Conservation (phyloP, 2,888 invertebrate genomes). For the Atherix ibis region DNA sequence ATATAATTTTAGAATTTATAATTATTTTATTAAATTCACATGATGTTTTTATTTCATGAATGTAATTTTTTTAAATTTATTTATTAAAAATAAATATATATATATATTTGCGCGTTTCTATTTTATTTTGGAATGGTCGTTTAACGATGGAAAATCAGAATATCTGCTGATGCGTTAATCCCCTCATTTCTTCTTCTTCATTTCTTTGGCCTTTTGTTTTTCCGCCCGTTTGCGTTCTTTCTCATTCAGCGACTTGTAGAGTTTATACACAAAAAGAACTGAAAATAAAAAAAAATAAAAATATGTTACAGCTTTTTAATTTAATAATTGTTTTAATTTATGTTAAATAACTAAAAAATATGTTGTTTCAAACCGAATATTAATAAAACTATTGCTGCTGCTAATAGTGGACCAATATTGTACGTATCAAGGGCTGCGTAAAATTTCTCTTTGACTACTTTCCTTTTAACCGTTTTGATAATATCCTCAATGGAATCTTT, state of each 20-base stretch:
- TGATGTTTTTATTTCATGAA: no score
- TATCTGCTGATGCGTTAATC: no score
- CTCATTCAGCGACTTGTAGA: constrained; percentile 57
- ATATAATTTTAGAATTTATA: no score
- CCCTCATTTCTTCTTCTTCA: constrained; percentile 56
- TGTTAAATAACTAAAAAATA: neutral
- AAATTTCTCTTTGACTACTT: constrained; percentile 2
- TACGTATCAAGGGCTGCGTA: constrained; percentile 2
- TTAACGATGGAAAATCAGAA: neutral
- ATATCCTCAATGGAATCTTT: constrained; percentile 3
- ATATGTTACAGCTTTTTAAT: no score
- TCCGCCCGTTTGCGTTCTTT: constrained; percentile 56
- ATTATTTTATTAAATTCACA: no score
- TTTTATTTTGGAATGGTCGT: constrained; percentile 1
- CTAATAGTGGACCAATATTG: constrained; percentile 4
- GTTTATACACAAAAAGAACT: constrained; percentile 69
- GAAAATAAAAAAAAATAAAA: constrained; percentile 32
- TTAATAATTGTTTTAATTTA: neutral
- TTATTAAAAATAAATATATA: no score
- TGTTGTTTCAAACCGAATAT: constrained; percentile 11
- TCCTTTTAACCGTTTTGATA: constrained; percentile 3
- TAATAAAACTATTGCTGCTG: constrained; percentile 6
- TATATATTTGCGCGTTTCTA: no score
- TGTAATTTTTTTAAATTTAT: no score
- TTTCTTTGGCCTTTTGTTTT: constrained; percentile 55